These are phyloP conservation scores for Morone chrysops DNA, from an alignment of 2,113 vertebrate genomes.

Conservation along the genomic window DNA sequence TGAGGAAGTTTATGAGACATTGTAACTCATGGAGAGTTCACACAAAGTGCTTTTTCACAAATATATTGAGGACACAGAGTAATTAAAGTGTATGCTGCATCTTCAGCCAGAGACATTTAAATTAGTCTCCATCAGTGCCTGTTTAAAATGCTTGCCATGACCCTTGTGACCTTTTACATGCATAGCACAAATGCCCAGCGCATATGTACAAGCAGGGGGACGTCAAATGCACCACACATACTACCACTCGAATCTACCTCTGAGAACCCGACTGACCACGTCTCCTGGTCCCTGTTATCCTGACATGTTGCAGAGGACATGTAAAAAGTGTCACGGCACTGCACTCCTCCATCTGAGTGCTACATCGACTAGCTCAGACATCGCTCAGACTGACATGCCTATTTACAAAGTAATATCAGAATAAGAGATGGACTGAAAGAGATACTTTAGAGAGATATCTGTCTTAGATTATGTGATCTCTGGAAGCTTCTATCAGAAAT, in stretches of 20 bases:
- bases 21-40: not conserved
- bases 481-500: not conserved
- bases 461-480: not conserved
- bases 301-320: not conserved
- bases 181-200: constrained; percentile 22
- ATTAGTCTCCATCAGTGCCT: constrained; percentile 15
- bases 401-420: not conserved
- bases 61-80: not conserved
- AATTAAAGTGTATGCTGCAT: not conserved
- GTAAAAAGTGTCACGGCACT: not conserved
- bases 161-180: constrained; percentile 22
- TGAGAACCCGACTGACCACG: not conserved
- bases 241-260: not conserved
- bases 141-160: constrained; percentile 52
- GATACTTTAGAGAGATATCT: not conserved
- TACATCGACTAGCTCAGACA: not conserved
- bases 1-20: constrained; percentile 13
- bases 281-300: not conserved
- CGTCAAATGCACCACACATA: not conserved
- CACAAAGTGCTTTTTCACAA: not conserved
- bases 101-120: not conserved
- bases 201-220: constrained; percentile 20
- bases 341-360: not conserved
- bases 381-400: not conserved
- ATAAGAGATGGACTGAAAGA: not conserved